Conservation (phyloP, 2,113 vertebrate species). For the Gavia stellata region DNA sequence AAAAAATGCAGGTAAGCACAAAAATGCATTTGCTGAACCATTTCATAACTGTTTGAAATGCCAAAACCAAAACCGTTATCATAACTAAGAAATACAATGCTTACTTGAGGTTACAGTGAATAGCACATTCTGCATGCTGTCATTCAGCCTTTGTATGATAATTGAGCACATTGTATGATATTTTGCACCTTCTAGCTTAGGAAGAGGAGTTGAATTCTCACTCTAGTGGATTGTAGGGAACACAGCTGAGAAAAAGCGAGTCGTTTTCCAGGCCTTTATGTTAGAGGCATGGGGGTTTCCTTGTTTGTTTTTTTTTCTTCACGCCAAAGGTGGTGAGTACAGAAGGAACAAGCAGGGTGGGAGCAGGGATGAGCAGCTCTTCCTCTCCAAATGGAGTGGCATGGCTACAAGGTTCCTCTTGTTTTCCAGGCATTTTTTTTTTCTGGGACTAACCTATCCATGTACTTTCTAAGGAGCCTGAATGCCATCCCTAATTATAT, state of each 20-base stretch:
- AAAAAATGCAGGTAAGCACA: background rate
- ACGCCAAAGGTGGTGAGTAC: background rate
- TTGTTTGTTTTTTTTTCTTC: background rate
- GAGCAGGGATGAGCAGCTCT: background rate
- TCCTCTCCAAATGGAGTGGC: background rate
- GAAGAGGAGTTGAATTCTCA: background rate
- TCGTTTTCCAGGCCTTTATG: background rate
- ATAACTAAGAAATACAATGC: background rate
- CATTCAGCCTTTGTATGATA: background rate
- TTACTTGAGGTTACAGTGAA: background rate
- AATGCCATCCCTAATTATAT: background rate
- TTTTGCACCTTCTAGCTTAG: background rate
- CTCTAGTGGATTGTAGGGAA: background rate
- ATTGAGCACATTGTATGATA: background rate
- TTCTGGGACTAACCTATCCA: background rate
- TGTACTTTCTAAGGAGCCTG: background rate
- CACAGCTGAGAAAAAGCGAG: background rate
- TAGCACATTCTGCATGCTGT: accelerated
- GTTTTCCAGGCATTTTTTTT: background rate
- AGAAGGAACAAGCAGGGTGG: background rate
- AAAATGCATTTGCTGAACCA: background rate
- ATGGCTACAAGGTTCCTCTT: background rate
- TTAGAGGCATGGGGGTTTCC: too few relatives aligned
- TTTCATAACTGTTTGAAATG: background rate
- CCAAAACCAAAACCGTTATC: background rate